These are phyloP conservation scores for Ia io DNA, from an alignment of 2,113 vertebrate genomes.

Conservation along the genomic window DNA sequence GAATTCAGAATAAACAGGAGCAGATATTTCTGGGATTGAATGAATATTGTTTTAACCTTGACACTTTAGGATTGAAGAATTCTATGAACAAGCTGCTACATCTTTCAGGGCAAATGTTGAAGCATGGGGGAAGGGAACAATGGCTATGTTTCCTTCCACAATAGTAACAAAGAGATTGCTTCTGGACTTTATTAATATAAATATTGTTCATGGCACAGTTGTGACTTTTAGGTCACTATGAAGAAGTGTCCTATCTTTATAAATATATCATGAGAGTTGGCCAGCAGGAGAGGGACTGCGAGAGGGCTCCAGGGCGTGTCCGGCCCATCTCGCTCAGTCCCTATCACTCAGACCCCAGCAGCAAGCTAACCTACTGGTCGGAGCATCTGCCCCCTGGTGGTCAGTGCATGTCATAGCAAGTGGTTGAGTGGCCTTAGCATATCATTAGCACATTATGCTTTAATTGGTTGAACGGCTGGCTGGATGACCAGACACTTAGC, in stretches of 20 bases:
- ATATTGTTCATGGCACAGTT: neutral
- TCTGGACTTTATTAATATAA: neutral
- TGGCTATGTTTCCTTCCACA: neutral
- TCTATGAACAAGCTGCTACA: slow-evolving; percentile 28
- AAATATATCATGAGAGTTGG: neutral
- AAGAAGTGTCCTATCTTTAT: neutral
- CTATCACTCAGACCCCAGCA: no score
- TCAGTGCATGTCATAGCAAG: no score
- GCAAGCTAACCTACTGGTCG: no score
- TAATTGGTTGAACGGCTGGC: no score
- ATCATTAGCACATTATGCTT: no score
- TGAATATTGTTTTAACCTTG: slow-evolving; percentile 28
- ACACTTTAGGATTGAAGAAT: neutral
- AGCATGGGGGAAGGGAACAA: neutral
- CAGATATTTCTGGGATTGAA: slow-evolving; percentile 27
- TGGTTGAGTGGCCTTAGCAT: no score
- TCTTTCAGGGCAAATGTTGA: slow-evolving; percentile 7
- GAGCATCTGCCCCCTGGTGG: no score
- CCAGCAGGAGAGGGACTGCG: no score
- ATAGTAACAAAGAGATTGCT: neutral
- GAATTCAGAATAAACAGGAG: slow-evolving; percentile 29
- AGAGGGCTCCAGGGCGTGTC: no score
- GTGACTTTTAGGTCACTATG: neutral
- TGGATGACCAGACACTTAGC: no score
- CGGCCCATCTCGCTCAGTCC: no score